These are phyloP conservation scores for Rhyacophila brunnea DNA, from an alignment of 1,140 invertebrate species.

Conservation along the genomic window DNA sequence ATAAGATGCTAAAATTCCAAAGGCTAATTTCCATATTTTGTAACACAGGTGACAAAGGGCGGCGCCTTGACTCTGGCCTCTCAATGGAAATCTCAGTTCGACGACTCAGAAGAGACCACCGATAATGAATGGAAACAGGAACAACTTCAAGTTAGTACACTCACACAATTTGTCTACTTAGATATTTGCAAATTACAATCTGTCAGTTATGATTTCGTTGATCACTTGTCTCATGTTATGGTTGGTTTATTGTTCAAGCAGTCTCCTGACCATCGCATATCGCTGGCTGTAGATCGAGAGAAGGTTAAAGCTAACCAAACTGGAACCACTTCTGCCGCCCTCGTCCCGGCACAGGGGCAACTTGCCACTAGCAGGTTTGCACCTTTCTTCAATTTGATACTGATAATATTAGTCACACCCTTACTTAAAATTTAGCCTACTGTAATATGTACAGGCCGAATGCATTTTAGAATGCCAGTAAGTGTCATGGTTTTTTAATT, in stretches of 20 bases:
- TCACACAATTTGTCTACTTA: not conserved
- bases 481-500: too few relatives aligned
- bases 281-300: conserved; percentile 34
- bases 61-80: conserved; percentile 81
- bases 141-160: conserved; percentile 46
- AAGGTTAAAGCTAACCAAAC: conserved; percentile 26
- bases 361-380: conserved; percentile 31
- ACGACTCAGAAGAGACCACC: conserved; percentile 87
- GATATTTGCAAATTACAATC: not conserved
- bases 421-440: too few relatives aligned
- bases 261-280: conserved; percentile 45
- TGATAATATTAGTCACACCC: too few relatives aligned
- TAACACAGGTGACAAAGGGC: conserved; percentile 62
- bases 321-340: conserved; percentile 3
- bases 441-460: too few relatives aligned
- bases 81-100: conserved; percentile 92
- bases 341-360: too few relatives aligned
- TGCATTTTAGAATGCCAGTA: too few relatives aligned
- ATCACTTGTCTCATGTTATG: too few relatives aligned
- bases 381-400: not conserved
- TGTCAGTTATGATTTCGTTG: not conserved
- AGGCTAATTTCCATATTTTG: conserved; percentile 6
- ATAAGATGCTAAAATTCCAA: too few relatives aligned
- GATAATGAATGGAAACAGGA: conserved; percentile 92
- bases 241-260: conserved; percentile 18